These are phyloP conservation scores for Melanogrammus aeglefinus DNA, from an alignment of 2,797 vertebrate genomes.

Conservation along the genomic window DNA sequence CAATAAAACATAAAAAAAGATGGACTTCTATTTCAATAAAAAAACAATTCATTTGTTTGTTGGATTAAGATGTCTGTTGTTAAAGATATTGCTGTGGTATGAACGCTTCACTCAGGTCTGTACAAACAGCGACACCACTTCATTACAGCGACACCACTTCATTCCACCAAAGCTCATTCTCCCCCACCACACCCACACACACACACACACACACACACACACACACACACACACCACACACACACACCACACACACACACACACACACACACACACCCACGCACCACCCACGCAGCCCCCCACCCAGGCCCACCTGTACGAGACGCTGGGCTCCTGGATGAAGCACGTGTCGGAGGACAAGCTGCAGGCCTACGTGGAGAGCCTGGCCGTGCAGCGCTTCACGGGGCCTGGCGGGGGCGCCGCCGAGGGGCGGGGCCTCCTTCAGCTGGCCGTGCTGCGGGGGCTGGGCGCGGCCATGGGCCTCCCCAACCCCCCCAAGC, in stretches of 20 bases:
- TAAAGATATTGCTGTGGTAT: too few species aligned
- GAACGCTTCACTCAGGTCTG: background rate
- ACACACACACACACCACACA: too few species aligned
- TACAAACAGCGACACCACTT: background rate
- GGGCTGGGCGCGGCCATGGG: slow-evolving; percentile 86
- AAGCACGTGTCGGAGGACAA: slow-evolving; percentile 90
- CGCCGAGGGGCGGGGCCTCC: slow-evolving; percentile 13
- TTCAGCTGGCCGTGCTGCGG: slow-evolving; percentile 74
- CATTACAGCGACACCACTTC: background rate
- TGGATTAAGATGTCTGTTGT: too few species aligned
- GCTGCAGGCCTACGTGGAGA: slow-evolving; percentile 79
- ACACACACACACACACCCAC: too few species aligned
- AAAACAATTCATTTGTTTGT: too few species aligned
- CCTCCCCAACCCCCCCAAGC: slow-evolving; percentile 80
- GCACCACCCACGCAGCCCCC: slow-evolving; percentile 61
- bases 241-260: too few species aligned
- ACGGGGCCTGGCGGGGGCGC: slow-evolving; percentile 52
- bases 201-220: too few species aligned
- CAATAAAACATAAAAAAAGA: too few species aligned
- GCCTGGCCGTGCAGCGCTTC: slow-evolving; percentile 80
- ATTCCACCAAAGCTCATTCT: background rate
- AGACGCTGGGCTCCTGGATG: slow-evolving; percentile 82
- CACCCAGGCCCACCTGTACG: slow-evolving; percentile 78
- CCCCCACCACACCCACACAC: background rate
- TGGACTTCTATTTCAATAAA: too few species aligned